Conservation (phyloP, 2,113 vertebrate species). For the Hylia prasina region DNA sequence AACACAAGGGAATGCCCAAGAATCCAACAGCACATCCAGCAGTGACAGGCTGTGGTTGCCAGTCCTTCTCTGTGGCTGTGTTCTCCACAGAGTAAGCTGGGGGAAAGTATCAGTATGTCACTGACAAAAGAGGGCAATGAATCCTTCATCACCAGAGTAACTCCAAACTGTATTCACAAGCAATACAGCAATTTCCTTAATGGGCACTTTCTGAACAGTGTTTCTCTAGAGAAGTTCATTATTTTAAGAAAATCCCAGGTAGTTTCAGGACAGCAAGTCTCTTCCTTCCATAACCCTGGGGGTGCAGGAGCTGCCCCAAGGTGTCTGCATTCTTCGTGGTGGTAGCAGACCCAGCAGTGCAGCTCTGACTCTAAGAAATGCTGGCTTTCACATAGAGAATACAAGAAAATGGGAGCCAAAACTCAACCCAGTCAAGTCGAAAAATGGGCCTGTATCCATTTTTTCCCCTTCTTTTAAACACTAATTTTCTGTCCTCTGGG, state of each 20-base stretch:
- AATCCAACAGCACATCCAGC: background rate
- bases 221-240: background rate
- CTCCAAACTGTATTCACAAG: background rate
- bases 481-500: background rate
- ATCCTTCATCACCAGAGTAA: background rate
- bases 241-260: background rate
- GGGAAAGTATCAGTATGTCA: background rate
- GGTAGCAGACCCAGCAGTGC: background rate
- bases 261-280: background rate
- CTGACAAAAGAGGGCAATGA: background rate
- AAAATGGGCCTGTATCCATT: background rate
- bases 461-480: background rate
- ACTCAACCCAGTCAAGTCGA: background rate
- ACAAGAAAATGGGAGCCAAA: background rate
- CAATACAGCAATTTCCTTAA: background rate
- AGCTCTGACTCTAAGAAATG: background rate
- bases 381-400: background rate
- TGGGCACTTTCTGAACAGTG: background rate
- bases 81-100: background rate
- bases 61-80: background rate
- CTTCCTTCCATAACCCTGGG: background rate
- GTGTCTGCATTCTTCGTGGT: background rate
- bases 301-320: background rate
- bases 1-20: background rate
- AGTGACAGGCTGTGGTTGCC: background rate